Evolutionary conservation across 1,140 invertebrate species (phyloP), one percentile per base, ranked within the genome.

Genomic region (Polyergus mexicanus): DNA sequence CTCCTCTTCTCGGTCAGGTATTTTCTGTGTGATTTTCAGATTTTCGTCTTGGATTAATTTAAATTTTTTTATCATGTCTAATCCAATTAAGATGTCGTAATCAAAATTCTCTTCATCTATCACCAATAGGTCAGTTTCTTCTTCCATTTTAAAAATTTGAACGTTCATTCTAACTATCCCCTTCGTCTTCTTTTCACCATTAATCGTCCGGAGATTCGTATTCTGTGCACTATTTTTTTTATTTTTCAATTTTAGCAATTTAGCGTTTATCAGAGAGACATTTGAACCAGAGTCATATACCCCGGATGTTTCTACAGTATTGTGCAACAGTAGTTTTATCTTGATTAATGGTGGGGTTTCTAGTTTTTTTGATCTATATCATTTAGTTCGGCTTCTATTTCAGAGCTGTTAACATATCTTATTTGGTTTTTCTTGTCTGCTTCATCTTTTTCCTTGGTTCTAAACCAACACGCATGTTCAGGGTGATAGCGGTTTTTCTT

Each of bases 51-150:
- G 77, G 3, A 2, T 25, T 44, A 85, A 35, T 60, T 28, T 58
- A 41, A 83, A 83, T 19, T 66, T 32, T 58, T 85, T 85, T 69
- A 85, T 69, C 10, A 25, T 25, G 60, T 85, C 84, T 41, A 76
- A 10, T 51, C 84, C 84, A 62, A 85, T 85, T 47, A 85, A 11
- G n/a, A 85, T 60, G 47, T 77, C 84, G 19, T 78, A 54, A 3
- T 85, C 47, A 44, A 85, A 76, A 69, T 85, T 72, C 4, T 85
- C 35, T 3, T 51, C 25, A 28, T 28, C 25, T 77, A 28, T 85
- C 51, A 85, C 62, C n/a, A 65, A 77, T 11, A 85, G 25, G 25
- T 28, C 35, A 44, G 25, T 85, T 38, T 0, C 16, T 51, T 85
- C 32, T 35, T 85, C 65, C 44, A 58, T 62, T 44, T 78, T 47